Percentiles rank a stretch among this genome's conserved stretches.
Evolutionary conservation across 2,888 invertebrate species (phyloP).

Genomic region (Temnothorax rugatulus): DNA sequence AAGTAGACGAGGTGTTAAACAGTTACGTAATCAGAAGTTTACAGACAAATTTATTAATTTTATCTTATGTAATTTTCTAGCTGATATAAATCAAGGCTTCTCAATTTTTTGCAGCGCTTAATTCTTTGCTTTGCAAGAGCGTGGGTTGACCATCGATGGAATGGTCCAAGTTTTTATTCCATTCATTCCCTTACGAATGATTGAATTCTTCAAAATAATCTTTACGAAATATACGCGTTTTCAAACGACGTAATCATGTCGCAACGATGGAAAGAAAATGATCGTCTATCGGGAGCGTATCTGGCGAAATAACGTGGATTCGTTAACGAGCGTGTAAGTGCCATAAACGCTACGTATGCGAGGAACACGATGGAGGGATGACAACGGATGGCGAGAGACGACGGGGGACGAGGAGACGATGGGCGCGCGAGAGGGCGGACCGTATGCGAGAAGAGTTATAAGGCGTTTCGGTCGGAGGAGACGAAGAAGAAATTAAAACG

Average conservation of each 20-base stretch:
- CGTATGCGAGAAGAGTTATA: neutral
- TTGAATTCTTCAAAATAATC: neutral
- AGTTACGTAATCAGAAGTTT: neutral
- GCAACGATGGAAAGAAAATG: constrained; percentile 15
- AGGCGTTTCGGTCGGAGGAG: neutral
- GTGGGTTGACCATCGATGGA: neutral
- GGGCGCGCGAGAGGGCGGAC: neutral
- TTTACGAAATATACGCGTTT: neutral
- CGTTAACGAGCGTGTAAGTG: constrained; percentile 48
- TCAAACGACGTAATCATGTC: neutral
- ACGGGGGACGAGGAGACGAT: neutral
- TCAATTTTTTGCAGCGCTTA: neutral
- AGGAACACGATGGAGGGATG: neutral
- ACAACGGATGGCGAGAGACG: neutral
- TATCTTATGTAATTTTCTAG: neutral
- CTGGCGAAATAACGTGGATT: constrained; percentile 35
- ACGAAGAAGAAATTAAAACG: constrained; percentile 66
- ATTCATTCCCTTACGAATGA: neutral
- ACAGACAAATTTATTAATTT: neutral
- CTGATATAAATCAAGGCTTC: neutral
- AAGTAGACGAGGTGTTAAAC: neutral
- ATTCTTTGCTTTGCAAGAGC: neutral
- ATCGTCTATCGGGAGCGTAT: constrained; percentile 1
- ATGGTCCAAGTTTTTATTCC: neutral
- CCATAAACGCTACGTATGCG: constrained; percentile 14